These are phyloP conservation scores for Sciaenops ocellatus DNA, from an alignment of 2,797 vertebrate genomes.

Conservation along the genomic window DNA sequence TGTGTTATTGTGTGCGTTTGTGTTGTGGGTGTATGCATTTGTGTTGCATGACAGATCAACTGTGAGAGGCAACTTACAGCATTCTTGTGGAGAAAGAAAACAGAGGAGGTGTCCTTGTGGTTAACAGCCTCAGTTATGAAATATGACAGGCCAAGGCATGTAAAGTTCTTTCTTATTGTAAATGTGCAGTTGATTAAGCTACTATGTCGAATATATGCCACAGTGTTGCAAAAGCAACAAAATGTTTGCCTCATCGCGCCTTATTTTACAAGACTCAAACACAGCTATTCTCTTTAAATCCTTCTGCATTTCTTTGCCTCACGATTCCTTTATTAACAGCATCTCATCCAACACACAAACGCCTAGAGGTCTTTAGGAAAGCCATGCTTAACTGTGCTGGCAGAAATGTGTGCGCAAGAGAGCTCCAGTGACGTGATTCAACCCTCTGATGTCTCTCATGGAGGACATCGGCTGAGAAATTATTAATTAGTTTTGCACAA, in stretches of 20 bases:
- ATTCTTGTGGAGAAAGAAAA: conserved; percentile 39
- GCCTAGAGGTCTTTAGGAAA: conserved; percentile 75
- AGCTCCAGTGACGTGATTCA: conserved; percentile 72
- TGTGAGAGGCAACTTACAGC: conserved; percentile 32
- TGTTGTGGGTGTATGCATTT: conserved; percentile 31
- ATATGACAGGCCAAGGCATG: conserved; percentile 21
- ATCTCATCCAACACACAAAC: conserved; percentile 73
- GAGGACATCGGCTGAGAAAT: conserved; percentile 80
- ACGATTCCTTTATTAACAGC: conserved; percentile 65
- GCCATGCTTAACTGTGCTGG: conserved; percentile 72
- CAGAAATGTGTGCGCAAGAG: conserved; percentile 74
- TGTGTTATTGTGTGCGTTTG: conserved; percentile 10
- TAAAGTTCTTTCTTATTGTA: conserved; percentile 35
- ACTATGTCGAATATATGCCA: conserved; percentile 20
- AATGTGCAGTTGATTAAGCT: conserved; percentile 43
- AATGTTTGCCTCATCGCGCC: conserved; percentile 42
- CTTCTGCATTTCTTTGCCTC: conserved; percentile 57
- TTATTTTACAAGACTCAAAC: conserved; percentile 39
- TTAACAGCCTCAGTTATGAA: conserved; percentile 38
- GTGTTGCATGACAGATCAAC: conserved; percentile 43
- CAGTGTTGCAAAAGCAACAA: conserved; percentile 34
- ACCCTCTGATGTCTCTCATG: conserved; percentile 72
- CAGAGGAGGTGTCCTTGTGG: conserved; percentile 26
- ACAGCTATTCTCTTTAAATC: conserved; percentile 45
- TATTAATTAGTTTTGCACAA: conserved; percentile 84